Conservation (phyloP, 2,113 vertebrate genomes). For the Onychorhynchus coronatus region DNA sequence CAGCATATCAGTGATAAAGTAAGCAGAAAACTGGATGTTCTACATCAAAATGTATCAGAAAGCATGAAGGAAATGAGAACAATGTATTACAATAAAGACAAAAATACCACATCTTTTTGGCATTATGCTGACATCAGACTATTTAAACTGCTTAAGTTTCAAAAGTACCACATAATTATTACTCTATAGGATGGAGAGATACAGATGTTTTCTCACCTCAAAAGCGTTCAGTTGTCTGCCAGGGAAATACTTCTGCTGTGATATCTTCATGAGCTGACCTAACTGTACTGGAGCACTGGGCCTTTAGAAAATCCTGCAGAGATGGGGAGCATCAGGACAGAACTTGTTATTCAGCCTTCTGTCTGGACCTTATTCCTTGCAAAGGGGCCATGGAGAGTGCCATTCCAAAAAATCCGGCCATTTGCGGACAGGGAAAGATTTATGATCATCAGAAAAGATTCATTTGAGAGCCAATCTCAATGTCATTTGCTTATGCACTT, state of each 20-base stretch:
- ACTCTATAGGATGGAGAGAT: neutral
- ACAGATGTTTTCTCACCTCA: neutral
- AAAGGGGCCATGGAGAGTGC: neutral
- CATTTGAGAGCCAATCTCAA: neutral
- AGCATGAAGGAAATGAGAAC: neutral
- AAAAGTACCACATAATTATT: neutral
- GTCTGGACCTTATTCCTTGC: neutral
- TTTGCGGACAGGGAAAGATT: neutral
- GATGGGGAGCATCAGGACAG: accelerated
- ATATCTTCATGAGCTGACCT: neutral
- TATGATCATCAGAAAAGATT: neutral
- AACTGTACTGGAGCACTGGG: neutral
- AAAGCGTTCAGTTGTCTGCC: neutral
- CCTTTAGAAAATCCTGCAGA: neutral
- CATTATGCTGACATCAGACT: neutral
- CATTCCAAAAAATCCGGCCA: neutral
- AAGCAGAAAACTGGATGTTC: neutral
- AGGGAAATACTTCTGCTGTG: neutral
- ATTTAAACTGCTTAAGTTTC: neutral
- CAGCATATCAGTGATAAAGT: neutral
- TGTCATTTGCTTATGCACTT: neutral
- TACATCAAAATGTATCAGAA: neutral
- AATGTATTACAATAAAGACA: neutral
- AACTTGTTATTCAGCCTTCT: neutral
- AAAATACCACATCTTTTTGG: neutral